phyloP scores from a whole-genome alignment of 2,888 invertebrate species.

The Chrysolina haemoptera region DNA sequence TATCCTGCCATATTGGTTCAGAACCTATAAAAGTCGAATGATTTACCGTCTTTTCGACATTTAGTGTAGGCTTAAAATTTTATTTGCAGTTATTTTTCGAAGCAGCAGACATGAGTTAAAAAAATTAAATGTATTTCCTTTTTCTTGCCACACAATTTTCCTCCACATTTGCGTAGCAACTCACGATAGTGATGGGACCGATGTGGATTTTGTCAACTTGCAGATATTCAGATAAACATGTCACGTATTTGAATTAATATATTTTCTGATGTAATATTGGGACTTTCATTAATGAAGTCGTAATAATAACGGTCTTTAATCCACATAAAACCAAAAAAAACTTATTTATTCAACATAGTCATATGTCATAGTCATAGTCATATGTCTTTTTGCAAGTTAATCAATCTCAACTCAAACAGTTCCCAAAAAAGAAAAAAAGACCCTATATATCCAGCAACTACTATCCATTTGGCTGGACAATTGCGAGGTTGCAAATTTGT shows the following conservation, averaged over 20 bases:
- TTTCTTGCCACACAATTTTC: constrained; percentile 23
- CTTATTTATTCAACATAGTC: no score
- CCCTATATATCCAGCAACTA: no score
- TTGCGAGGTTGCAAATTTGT: no score
- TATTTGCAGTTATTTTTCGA: constrained; percentile 56
- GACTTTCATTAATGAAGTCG: no score
- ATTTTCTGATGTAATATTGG: no score
- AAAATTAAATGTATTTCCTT: constrained; percentile 49
- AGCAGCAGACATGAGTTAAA: constrained; percentile 49
- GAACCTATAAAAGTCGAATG: constrained; percentile 55
- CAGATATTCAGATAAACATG: neutral
- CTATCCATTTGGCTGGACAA: no score
- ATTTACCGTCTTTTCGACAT: constrained; percentile 59
- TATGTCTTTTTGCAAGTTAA: no score
- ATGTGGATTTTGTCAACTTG: neutral
- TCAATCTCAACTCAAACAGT: no score
- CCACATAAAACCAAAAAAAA: no score
- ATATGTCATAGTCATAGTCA: no score
- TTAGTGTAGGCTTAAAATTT: constrained; percentile 58
- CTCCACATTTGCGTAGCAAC: constrained; percentile 19
- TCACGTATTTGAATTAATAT: neutral
- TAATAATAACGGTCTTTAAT: no score
- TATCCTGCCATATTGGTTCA: constrained; percentile 51
- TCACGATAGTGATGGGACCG: neutral
- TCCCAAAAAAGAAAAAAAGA: no score